Percentiles rank a stretch among this genome's conserved stretches.
These are phyloP conservation scores for Pipa parva DNA, from an alignment of 2,113 vertebrate genomes.

Conservation along the genomic window DNA sequence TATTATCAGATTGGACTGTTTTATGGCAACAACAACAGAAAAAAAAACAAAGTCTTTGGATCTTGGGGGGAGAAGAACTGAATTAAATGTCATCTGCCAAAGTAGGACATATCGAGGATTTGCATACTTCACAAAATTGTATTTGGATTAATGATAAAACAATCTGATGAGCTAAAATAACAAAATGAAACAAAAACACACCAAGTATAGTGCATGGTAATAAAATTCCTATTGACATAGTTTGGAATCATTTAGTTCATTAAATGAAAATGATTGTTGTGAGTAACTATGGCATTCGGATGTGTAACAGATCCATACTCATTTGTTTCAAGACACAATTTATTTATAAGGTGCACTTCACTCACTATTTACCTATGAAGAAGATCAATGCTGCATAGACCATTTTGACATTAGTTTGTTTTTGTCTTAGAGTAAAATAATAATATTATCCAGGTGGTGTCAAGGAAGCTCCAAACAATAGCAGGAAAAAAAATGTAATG, in stretches of 20 bases:
- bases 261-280: constrained; percentile 14
- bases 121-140: neutral
- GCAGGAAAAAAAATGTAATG: too few species aligned
- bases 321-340: constrained; percentile 32
- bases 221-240: constrained; percentile 14
- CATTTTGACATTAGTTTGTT: neutral
- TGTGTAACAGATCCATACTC: constrained; percentile 24
- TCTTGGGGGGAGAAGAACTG: neutral
- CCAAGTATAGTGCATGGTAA: neutral
- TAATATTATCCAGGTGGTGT: too few species aligned
- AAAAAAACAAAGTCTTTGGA: too few species aligned
- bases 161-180: neutral
- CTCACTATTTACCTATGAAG: neutral
- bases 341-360: neutral
- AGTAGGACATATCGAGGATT: neutral
- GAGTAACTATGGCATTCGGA: constrained; percentile 7
- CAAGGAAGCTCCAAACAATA: too few species aligned
- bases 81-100: constrained; percentile 12
- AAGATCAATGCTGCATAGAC: neutral
- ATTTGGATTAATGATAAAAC: neutral
- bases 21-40: neutral
- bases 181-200: neutral
- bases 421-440: constrained; percentile 40
- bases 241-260: constrained; percentile 31
- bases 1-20: constrained; percentile 3